Conservation (phyloP, 2,113 vertebrate species). For the Falco punctatus region DNA sequence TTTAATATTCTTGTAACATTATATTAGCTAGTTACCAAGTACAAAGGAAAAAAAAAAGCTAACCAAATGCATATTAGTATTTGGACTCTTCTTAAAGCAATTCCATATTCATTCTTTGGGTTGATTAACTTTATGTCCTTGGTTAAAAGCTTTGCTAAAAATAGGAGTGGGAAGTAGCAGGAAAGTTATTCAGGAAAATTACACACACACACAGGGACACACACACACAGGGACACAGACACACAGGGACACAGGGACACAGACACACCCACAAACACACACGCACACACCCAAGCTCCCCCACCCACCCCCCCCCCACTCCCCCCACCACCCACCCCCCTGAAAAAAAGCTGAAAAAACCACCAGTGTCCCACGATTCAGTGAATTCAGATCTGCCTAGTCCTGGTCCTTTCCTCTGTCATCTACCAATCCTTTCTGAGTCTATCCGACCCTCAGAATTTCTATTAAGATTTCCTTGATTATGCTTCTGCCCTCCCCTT, state of each 20-base stretch:
- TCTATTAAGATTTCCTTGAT: neutral
- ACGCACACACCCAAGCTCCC: neutral
- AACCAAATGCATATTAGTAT: neutral
- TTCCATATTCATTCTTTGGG: neutral
- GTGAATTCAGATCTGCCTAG: neutral
- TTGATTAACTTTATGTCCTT: conserved; percentile 43
- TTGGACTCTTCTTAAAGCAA: neutral
- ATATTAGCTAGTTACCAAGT: neutral
- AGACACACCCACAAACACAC: too few species aligned
- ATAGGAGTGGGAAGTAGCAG: neutral
- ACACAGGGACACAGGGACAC: too few species aligned
- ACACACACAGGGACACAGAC: too few species aligned
- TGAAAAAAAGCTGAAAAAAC: neutral
- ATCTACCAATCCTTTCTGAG: neutral
- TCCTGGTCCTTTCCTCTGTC: neutral
- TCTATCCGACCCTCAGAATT: neutral
- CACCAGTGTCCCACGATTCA: neutral
- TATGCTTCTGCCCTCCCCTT: neutral
- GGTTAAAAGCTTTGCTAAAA: conserved; percentile 41
- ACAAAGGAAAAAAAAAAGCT: neutral
- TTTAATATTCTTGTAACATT: neutral
- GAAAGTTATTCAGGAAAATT: neutral
- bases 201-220: too few species aligned
- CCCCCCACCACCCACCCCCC: neutral
- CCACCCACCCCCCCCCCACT: neutral